Evolutionary conservation across 1,140 invertebrate species (phyloP), one percentile per base, ranked within the genome.

Genomic region (Pinna nobilis): DNA sequence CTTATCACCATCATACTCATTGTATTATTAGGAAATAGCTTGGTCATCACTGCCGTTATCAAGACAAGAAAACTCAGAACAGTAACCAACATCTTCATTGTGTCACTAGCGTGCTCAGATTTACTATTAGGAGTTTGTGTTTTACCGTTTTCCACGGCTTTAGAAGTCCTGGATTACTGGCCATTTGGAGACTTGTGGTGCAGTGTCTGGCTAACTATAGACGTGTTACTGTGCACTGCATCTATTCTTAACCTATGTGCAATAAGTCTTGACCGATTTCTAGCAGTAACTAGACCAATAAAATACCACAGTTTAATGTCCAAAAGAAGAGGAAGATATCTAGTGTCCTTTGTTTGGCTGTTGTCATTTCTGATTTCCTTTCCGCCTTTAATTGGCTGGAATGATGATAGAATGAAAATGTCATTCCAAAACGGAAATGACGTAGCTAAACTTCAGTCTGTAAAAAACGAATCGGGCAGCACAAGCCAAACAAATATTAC

Each of bases 281-380:
- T 90, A 63, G 89, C 89, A 7, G 88, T 90, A 3, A 84, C 81
- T 11, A 78, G 87, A 33, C 90, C 90, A 13, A 88, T 90, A 9
- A 70, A 77, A 20, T 88, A 88, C 50, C 77, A 82, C 0, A 72
- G 69, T 37, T 57, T 85, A 3, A 84, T 86, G 78, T 82, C 85
- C 5, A 60, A 73, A 9, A 73, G 64, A 39, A 91, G 95, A 35
- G 96, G 96, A 0, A 93, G 94, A 2, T 89, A 97, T 37, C 98
- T 98, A 95, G 98, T 98, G 74, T 92, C 93, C 0, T 92, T 95
- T 13, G 97, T 98, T 20, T 99, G 97, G 97, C 91, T 97, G 18
- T 92, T 98, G 82, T 97, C 96, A 1, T 96, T 94, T n/a, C 91
- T 98, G n/a, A 97, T 99, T 66, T 98, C 96, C 87, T 96, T 99